phyloP scores from a whole-genome alignment of 2,888 invertebrate species.

The Periphyllus acericola region DNA sequence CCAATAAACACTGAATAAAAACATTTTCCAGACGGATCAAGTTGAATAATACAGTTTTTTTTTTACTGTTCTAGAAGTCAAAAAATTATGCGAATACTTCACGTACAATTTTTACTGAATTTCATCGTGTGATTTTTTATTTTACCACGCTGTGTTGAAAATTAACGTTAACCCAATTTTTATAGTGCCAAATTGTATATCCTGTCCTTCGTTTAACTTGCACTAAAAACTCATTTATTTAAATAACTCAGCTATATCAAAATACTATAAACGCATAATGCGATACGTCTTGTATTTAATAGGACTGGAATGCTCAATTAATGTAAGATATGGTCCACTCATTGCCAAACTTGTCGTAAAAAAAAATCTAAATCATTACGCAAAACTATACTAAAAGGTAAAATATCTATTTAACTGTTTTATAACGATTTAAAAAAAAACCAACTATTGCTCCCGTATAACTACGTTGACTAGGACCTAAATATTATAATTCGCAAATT shows the following conservation, averaged over 20 bases:
- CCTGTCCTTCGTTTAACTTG: slow-evolving; percentile 25
- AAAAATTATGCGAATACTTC: slow-evolving; percentile 23
- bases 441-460: neutral
- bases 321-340: slow-evolving; percentile 6
- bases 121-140: slow-evolving; percentile 33
- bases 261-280: neutral
- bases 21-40: slow-evolving; percentile 1
- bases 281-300: slow-evolving; percentile 2
- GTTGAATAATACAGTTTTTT: neutral
- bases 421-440: neutral
- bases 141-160: slow-evolving; percentile 5
- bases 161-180: slow-evolving; percentile 48
- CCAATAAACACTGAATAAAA: slow-evolving; percentile 16
- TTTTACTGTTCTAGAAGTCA: neutral
- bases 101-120: neutral
- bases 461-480: neutral
- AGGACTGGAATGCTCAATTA: neutral
- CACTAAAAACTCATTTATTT: slow-evolving; percentile 39
- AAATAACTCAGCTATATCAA: neutral
- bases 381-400: neutral
- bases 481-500: neutral
- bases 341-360: slow-evolving; percentile 3
- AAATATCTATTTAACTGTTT: neutral
- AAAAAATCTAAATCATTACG: slow-evolving; percentile 23
- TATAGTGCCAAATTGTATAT: slow-evolving; percentile 37